Percentiles rank a stretch among this genome's conserved stretches.
phyloP scores from a whole-genome alignment of 2,888 invertebrate species.

The Artemia sp. region DNA sequence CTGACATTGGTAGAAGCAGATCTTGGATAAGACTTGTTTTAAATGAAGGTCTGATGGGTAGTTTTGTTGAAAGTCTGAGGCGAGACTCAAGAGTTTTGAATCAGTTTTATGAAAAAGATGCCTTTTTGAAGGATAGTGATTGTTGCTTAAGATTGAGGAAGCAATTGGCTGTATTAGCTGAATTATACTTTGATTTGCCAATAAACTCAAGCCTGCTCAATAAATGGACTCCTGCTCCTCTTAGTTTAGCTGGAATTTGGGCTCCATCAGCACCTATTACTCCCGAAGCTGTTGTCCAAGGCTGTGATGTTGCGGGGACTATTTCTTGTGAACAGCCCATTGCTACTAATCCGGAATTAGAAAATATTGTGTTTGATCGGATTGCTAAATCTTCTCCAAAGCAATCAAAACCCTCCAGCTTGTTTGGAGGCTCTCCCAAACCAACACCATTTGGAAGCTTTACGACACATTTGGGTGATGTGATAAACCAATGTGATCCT shows the following conservation, averaged over 20 bases:
- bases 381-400: background rate
- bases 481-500: background rate
- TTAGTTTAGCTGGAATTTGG: constrained; percentile 69
- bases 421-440: constrained; percentile 7
- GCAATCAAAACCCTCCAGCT: background rate
- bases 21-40: constrained; percentile 77
- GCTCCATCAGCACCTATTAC: constrained; percentile 58
- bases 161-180: constrained; percentile 55
- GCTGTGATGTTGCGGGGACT: constrained; percentile 55
- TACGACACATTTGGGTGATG: constrained; percentile 17
- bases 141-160: constrained; percentile 57
- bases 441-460: background rate
- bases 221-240: constrained; percentile 65
- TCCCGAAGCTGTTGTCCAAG: constrained; percentile 44
- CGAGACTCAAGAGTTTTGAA: constrained; percentile 56
- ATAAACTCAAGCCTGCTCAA: constrained; percentile 72
- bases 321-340: constrained; percentile 34
- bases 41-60: constrained; percentile 69
- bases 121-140: constrained; percentile 66
- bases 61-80: constrained; percentile 63
- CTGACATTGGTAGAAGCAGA: constrained; percentile 76
- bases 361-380: constrained; percentile 2
- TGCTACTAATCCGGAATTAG: background rate
- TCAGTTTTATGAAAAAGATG: constrained; percentile 62
- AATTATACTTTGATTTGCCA: constrained; percentile 44